Evolutionary conservation across 1,140 invertebrate genomes (phyloP).

Genomic region (Drosophila sechellia): DNA sequence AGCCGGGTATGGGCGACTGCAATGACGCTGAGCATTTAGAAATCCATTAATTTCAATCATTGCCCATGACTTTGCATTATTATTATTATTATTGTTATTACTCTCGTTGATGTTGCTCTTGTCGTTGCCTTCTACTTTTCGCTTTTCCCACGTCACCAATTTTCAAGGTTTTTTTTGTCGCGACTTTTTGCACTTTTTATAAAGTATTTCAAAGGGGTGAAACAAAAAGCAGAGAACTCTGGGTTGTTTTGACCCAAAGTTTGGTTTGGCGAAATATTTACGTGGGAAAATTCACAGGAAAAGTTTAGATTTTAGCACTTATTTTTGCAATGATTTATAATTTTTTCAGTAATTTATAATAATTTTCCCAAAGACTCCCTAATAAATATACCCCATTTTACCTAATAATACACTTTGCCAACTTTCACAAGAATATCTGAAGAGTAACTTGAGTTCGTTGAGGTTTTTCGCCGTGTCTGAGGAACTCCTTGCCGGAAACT

Average conservation of each 20-base stretch:
- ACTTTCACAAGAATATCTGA: conserved; percentile 29
- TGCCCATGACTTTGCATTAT: conserved; percentile 72
- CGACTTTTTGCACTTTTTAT: conserved; percentile 12
- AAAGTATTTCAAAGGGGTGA: conserved; percentile 15
- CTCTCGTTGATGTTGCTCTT: conserved; percentile 43
- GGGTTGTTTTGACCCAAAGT: conserved; percentile 2
- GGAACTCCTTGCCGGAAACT: conserved; percentile 22
- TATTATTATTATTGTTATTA: conserved; percentile 65
- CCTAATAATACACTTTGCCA: conserved; percentile 5
- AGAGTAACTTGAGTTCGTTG: conserved; percentile 34
- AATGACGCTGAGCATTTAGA: conserved; percentile 71
- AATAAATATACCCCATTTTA: conserved; percentile 12
- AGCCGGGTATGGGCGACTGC: conserved; percentile 10
- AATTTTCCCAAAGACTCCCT: neutral
- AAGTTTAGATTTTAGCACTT: neutral
- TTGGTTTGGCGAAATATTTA: neutral
- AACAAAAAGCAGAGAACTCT: conserved; percentile 9
- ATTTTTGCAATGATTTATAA: neutral
- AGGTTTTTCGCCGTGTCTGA: neutral
- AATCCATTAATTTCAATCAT: conserved; percentile 81
- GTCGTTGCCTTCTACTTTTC: conserved; percentile 50
- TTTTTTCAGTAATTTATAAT: neutral
- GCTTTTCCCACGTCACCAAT: conserved; percentile 9
- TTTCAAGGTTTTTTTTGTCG: conserved; percentile 48
- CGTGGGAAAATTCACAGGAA: neutral